These are phyloP conservation scores for Anableps anableps DNA, from an alignment of 2,797 vertebrate species.

Conservation along the genomic window DNA sequence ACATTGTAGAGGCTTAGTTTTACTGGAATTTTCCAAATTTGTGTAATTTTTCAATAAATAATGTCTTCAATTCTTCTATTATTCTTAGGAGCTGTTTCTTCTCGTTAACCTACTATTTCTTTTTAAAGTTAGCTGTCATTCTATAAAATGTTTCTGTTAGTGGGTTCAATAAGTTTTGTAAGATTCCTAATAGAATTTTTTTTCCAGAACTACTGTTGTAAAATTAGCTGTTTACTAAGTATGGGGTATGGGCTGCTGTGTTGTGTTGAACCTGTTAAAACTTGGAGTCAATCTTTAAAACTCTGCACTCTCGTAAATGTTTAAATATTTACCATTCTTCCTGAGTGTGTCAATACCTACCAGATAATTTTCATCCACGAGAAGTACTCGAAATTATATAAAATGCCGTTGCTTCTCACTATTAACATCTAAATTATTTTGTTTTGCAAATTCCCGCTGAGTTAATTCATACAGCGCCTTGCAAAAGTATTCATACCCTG, in stretches of 20 bases:
- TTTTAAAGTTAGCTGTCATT: neutral
- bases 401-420: neutral
- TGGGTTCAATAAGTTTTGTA: neutral
- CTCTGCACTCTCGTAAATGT: neutral
- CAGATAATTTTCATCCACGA: neutral
- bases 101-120: neutral
- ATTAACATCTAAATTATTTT: neutral
- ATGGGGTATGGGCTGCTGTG: neutral
- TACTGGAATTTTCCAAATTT: neutral
- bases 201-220: neutral
- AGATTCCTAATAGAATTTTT: neutral
- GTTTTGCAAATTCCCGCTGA: neutral
- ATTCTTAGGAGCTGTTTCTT: neutral
- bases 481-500: neutral
- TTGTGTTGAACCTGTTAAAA: neutral
- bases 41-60: neutral
- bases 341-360: neutral
- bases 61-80: neutral
- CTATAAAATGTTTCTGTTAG: neutral
- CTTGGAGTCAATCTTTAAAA: neutral
- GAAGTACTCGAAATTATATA: neutral
- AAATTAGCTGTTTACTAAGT: neutral
- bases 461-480: neutral
- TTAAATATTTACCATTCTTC: neutral
- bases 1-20: neutral